Evolutionary conservation across 2,113 vertebrate genomes (phyloP).

Genomic region (Cochlearius cochlearius): DNA sequence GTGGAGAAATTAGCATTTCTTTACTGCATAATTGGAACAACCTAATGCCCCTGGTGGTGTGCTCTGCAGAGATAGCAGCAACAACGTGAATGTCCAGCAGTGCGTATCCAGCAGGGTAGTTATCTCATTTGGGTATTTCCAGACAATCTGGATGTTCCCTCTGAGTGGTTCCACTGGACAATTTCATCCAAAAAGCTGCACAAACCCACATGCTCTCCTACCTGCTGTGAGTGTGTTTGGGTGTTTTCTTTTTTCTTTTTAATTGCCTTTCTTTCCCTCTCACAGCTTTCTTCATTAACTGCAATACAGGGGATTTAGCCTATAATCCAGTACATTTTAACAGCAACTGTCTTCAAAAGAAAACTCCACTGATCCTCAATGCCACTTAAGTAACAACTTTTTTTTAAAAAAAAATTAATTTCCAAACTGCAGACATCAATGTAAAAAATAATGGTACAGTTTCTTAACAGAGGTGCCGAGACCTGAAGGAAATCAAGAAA

Average conservation of each 20-base stretch:
- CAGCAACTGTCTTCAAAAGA: neutral
- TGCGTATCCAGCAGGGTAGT: neutral
- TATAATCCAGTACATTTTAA: neutral
- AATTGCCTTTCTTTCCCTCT: neutral
- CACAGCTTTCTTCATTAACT: neutral
- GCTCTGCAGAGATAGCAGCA: neutral
- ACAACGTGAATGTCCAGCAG: neutral
- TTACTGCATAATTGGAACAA: neutral
- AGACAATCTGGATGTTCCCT: neutral
- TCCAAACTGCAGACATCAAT: neutral
- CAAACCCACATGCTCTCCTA: neutral
- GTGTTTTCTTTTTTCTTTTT: neutral
- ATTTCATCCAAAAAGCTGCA: neutral
- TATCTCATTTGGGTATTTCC: neutral
- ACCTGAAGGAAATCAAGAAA: neutral
- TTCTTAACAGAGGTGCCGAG: neutral
- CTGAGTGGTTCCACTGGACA: neutral
- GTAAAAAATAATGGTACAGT: neutral
- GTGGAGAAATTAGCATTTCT: neutral
- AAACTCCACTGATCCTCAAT: neutral
- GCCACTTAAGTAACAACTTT: neutral
- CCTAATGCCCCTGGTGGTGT: neutral
- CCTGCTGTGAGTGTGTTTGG: neutral
- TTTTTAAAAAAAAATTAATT: neutral
- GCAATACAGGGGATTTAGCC: neutral